A percentile compares a stretch with the other conserved stretches of the same genome.
Evolutionary conservation across 2,797 vertebrate species (phyloP).

Genomic region (Poecilia gillii): DNA sequence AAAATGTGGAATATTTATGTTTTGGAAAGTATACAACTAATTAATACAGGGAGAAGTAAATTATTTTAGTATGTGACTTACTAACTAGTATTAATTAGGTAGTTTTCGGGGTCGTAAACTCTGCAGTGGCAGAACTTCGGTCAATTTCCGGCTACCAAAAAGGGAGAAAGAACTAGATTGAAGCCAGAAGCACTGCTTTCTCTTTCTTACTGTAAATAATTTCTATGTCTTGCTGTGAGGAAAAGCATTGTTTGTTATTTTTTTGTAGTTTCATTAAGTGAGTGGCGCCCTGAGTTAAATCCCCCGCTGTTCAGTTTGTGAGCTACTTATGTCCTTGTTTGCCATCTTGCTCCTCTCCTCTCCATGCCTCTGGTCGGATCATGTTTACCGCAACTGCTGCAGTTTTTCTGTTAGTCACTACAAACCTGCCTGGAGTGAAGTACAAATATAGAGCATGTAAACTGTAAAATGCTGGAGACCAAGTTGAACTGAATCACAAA

Average conservation of each 20-base stretch:
- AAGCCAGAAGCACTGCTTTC: constrained; percentile 25
- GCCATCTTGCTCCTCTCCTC: constrained; percentile 32
- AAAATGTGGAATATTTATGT: not conserved
- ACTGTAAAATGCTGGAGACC: not conserved
- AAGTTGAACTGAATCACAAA: not conserved
- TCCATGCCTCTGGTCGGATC: constrained; percentile 38
- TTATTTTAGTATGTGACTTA: constrained; percentile 4
- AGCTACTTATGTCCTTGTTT: constrained; percentile 44
- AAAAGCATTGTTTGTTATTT: not conserved
- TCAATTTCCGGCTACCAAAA: constrained; percentile 20
- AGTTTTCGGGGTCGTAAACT: constrained; percentile 11
- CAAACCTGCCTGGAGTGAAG: constrained; percentile 2
- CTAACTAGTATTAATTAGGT: not conserved
- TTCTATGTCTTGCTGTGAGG: constrained; percentile 22
- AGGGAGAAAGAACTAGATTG: constrained; percentile 30
- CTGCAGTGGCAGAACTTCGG: constrained; percentile 1
- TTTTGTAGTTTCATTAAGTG: constrained; percentile 34
- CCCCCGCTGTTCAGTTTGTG: constrained; percentile 29
- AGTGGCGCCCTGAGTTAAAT: constrained; percentile 35
- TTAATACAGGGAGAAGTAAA: not conserved
- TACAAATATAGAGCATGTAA: not conserved
- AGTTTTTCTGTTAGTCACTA: constrained; percentile 38
- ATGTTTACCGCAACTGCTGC: constrained; percentile 18
- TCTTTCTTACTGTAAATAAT: constrained; percentile 7
- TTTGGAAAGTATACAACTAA: not conserved